Conservation (phyloP, 2,888 invertebrate genomes). For the Sinodicranocentrus sp. region DNA sequence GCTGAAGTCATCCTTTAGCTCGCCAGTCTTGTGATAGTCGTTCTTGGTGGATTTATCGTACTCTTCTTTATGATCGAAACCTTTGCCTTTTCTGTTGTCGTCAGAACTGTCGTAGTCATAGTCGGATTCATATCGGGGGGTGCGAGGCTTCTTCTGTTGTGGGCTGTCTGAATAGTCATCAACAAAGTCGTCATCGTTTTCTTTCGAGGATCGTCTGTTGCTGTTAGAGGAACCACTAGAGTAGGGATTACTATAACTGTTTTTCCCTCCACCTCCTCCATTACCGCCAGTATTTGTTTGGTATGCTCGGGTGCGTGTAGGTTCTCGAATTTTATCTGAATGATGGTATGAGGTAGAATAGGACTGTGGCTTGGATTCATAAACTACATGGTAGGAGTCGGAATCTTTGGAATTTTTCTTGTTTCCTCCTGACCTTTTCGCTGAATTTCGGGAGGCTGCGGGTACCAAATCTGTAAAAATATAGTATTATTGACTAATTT, state of each 20-base stretch:
- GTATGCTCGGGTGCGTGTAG: conserved; percentile 20
- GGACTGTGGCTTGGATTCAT: conserved; percentile 53
- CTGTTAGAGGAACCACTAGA: conserved; percentile 5
- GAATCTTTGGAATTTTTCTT: conserved; percentile 52
- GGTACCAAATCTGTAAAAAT: conserved; percentile 42
- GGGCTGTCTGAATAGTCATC: conserved; percentile 60
- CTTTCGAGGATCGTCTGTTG: background rate
- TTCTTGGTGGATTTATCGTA: conserved; percentile 42
- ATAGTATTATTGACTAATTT: background rate
- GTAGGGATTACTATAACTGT: conserved; percentile 9
- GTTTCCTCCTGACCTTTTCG: conserved; percentile 7
- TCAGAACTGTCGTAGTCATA: conserved; percentile 46
- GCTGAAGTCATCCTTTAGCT: conserved; percentile 60
- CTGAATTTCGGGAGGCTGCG: conserved; percentile 32
- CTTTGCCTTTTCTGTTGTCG: conserved; percentile 33
- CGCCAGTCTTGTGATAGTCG: conserved; percentile 54
- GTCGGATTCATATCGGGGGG: background rate
- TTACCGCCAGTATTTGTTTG: conserved; percentile 9
- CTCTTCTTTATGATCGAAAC: conserved; percentile 48
- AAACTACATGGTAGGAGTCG: conserved; percentile 60
- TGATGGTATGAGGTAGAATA: conserved; percentile 60
- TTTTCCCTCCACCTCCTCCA: conserved; percentile 27
- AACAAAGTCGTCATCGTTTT: conserved; percentile 26
- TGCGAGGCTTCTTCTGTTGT: conserved; percentile 13
- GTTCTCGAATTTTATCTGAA: conserved; percentile 29